Percentiles rank a stretch among this genome's conserved stretches.
phyloP scores from a whole-genome alignment of 2,888 invertebrate species.

The Synanthedon tipuliformis region DNA sequence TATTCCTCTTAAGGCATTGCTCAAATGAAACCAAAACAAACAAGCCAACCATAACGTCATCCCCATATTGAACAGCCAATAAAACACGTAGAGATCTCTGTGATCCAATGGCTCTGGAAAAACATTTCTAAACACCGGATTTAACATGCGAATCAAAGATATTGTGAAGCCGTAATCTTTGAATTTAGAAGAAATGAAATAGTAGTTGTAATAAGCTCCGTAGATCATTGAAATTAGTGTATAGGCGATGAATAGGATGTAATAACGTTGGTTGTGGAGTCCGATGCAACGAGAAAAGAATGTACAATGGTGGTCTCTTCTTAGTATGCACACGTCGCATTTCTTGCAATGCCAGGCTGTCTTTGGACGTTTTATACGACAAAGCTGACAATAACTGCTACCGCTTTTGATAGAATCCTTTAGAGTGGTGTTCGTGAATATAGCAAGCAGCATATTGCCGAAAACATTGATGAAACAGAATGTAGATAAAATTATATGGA shows the following conservation, averaged over 20 bases:
- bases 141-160: conserved; percentile 22
- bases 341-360: conserved; percentile 86
- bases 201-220: conserved; percentile 73
- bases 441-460: conserved; percentile 39
- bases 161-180: conserved; percentile 19
- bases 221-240: conserved; percentile 76
- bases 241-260: conserved; percentile 78
- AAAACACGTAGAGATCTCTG: conserved; percentile 27
- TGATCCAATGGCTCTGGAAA: conserved; percentile 18
- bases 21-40: conserved; percentile 38
- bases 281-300: conserved; percentile 89
- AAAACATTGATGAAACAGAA: conserved; percentile 37
- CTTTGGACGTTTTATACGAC: conserved; percentile 77
- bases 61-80: conserved; percentile 24
- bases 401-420: conserved; percentile 2
- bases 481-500: conserved; percentile 24
- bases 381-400: conserved; percentile 75
- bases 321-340: conserved; percentile 83
- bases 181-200: conserved; percentile 65
- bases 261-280: conserved; percentile 83
- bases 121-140: conserved; percentile 24
- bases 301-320: conserved; percentile 86
- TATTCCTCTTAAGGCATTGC: conserved; percentile 62
- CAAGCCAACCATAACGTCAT: conserved; percentile 25
- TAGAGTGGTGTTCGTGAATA: conserved; percentile 24